Evolutionary conservation across 2,113 vertebrate species (phyloP).

Genomic region (Campylorhamphus procurvoides): DNA sequence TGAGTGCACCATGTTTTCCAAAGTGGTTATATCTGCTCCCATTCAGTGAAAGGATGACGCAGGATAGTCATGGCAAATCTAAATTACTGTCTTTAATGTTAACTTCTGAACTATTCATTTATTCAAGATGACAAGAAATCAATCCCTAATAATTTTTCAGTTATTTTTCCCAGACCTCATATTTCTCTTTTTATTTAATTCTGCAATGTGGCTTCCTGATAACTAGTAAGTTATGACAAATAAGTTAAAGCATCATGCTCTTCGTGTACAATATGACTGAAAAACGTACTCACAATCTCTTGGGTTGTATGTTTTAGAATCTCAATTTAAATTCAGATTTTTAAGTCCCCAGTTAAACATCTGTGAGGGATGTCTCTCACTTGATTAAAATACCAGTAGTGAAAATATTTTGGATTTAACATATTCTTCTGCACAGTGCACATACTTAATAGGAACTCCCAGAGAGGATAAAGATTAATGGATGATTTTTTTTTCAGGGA

Average conservation of each 20-base stretch:
- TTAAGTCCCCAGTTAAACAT: slow-evolving; percentile 48
- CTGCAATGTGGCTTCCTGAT: slow-evolving; percentile 22
- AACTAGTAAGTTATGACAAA: slow-evolving; percentile 6
- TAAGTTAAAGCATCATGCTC: slow-evolving; percentile 31
- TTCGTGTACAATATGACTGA: neutral
- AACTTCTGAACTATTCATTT: slow-evolving; percentile 21
- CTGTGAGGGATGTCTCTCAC: slow-evolving; percentile 21
- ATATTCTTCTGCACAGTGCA: slow-evolving; percentile 42
- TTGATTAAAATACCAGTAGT: slow-evolving; percentile 67
- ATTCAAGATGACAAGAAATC: slow-evolving; percentile 1
- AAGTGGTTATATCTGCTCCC: neutral
- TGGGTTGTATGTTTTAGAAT: slow-evolving; percentile 58
- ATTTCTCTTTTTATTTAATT: slow-evolving; percentile 30
- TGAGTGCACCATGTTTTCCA: neutral
- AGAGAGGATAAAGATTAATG: neutral
- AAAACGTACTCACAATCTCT: slow-evolving; percentile 7
- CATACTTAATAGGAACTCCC: neutral
- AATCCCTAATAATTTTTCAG: slow-evolving; percentile 16
- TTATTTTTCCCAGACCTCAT: slow-evolving; percentile 3
- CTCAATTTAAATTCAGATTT: slow-evolving; percentile 79
- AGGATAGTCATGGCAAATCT: neutral
- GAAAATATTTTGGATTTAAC: slow-evolving; percentile 64
- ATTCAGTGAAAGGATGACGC: neutral
- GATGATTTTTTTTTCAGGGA: neutral
- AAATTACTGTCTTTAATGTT: neutral